Base-by-base conservation (phyloP, 1,140 invertebrate species). In the Drosophila littoralis region DNA sequence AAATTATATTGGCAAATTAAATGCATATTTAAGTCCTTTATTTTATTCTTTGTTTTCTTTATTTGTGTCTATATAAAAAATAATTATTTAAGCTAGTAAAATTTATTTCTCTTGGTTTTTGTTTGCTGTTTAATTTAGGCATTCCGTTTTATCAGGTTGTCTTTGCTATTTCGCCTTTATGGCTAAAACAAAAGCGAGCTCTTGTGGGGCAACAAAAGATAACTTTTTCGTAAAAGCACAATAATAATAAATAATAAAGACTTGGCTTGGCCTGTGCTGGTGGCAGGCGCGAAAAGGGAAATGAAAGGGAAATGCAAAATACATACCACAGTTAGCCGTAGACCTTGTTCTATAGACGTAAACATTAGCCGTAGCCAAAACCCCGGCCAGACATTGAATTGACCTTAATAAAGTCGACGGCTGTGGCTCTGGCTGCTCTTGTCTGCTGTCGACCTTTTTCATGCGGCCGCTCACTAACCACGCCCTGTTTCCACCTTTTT, bases 351-450 rank as follows among this genome's bases (percentile, higher is more conserved):
- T 57, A 69, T 65, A 72, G 82, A 66, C 82, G 75, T 81, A 81
- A 75, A 78, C 81, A 85, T 81, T 86, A 81, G 82, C 82, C 82
- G 79, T 81, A 86, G 75, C 73, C 76, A 68, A 70, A 74, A 81
- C 66, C 67, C 83, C 45, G 77, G 79, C 68, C 83, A 89, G 84
- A 89, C 80, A 84, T 81, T 84, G 80, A 89, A 84, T 89, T 89
- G 85, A 89, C 84, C 84, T 89, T 89, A 89, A 89, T 89, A 89
- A 88, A 89, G 76, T 83, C 79, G 76, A 77, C 84, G 46, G 55
- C 66, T 64, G 45, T 15, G 43, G 32, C 57, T 52, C 7, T 42
- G 55, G 59, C 15, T 55, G 57, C 42, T 45, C 33, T 40, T 68
- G 36, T 74, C 54, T 70, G 51, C 57, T 50, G 15, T 59, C 36